Percentiles rank a stretch among this genome's conserved stretches.
Evolutionary conservation across 2,113 vertebrate species (phyloP).

Genomic region (Gallinago jamesoni): DNA sequence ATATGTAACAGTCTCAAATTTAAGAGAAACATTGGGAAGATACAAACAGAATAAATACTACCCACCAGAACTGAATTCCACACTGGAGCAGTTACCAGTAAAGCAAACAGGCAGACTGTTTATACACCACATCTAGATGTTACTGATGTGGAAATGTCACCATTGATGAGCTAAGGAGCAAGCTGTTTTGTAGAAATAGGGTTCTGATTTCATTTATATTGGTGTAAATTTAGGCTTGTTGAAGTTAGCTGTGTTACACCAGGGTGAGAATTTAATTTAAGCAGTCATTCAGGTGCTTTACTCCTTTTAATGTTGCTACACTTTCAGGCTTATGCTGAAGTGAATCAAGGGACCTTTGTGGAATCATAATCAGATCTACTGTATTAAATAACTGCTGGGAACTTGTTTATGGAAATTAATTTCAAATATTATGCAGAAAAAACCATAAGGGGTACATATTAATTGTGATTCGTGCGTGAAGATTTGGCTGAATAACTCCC

Average conservation of each 20-base stretch:
- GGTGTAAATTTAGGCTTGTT: background rate
- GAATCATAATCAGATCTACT: background rate
- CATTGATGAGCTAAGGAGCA: background rate
- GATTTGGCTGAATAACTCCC: slow-evolving; percentile 23
- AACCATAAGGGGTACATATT: background rate
- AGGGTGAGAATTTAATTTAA: background rate
- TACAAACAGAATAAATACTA: background rate
- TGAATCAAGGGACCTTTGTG: background rate
- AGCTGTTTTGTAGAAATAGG: background rate
- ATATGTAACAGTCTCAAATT: background rate
- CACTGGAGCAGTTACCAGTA: background rate
- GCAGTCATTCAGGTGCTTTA: background rate
- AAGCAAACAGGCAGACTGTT: background rate
- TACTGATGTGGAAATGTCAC: background rate
- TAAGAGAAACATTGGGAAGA: background rate
- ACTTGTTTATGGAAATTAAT: slow-evolving; percentile 45
- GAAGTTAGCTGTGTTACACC: background rate
- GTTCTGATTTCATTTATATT: background rate
- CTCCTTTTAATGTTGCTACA: background rate
- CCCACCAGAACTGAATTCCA: background rate
- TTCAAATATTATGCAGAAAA: slow-evolving; percentile 28
- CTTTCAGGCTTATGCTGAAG: background rate
- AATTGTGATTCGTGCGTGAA: background rate
- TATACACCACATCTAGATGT: background rate
- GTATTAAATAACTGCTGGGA: slow-evolving; percentile 18